A percentile compares a stretch with the other conserved stretches of the same genome.
Conservation (phyloP, 2,113 vertebrate species). For the Neodon shergylaensis region DNA sequence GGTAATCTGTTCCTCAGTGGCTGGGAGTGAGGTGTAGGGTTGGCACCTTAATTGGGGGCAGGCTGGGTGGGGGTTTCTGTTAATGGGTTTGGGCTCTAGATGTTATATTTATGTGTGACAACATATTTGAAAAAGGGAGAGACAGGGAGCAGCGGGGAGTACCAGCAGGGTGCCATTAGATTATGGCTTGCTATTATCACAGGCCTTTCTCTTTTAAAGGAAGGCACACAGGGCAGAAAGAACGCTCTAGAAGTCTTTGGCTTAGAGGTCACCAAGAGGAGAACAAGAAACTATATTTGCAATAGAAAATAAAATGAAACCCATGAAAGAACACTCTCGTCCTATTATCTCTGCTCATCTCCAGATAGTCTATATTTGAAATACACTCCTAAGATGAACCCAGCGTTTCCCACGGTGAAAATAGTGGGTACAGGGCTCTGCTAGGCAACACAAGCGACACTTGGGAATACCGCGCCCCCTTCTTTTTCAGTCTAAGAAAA, state of each 20-base stretch:
- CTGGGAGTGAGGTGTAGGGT: background rate
- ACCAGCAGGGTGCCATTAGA: conserved; percentile 53
- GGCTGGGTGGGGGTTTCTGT: conserved; percentile 16
- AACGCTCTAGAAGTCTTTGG: conserved; percentile 6
- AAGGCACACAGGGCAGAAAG: conserved; percentile 43
- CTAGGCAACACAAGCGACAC: background rate
- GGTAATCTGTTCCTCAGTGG: conserved; percentile 18
- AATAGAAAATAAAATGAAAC: conserved; percentile 29
- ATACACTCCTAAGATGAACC: background rate
- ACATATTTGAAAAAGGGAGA: conserved; percentile 31
- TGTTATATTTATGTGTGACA: conserved; percentile 59
- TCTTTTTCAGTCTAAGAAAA: background rate
- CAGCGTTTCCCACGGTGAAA: background rate
- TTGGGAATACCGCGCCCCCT: background rate
- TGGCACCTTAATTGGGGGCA: conserved; percentile 65
- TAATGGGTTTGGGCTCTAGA: conserved; percentile 39
- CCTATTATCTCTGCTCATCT: background rate
- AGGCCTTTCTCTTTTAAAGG: conserved; percentile 48
- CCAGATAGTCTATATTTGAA: background rate
- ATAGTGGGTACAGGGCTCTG: background rate
- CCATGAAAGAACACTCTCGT: background rate
- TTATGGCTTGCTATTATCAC: conserved; percentile 49
- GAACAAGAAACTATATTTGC: background rate
- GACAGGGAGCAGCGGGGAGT: conserved; percentile 53
- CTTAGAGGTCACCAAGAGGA: conserved; percentile 46